Evolutionary conservation across 2,888 invertebrate genomes (phyloP), one percentile per base, ranked within the genome.

Genomic region (Leptogaster cylindrica): DNA sequence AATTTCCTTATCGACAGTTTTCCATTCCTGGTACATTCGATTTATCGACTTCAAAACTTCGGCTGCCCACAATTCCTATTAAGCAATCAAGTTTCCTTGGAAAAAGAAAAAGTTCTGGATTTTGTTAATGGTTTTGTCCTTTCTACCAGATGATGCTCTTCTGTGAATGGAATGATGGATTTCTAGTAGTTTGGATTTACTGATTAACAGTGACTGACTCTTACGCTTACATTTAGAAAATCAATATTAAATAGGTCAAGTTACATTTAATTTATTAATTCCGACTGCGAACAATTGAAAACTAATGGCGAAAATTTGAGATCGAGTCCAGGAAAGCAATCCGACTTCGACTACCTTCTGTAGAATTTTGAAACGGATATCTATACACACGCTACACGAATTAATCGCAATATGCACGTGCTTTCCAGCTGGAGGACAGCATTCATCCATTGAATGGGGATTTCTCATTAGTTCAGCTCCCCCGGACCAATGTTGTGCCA

Each of bases 181-280:
- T n/a, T n/a, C n/a, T n/a, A n/a, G n/a, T n/a, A n/a, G n/a, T n/a
- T n/a, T n/a, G n/a, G n/a, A n/a, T n/a, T n/a, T n/a, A n/a, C n/a
- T n/a, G n/a, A n/a, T n/a, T n/a, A n/a, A n/a, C n/a, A n/a, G n/a
- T n/a, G n/a, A n/a, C n/a, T n/a, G n/a, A n/a, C n/a, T n/a, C n/a
- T n/a, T n/a, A n/a, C n/a, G n/a, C n/a, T n/a, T n/a, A n/a, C 14
- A 55, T 20, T 36, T 27, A 6, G 25, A 8, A 46, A 27, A 55
- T 36, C 41, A 18, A 63, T 63, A 58, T 36, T 14, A 41, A 46
- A 50, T 66, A 50, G 68, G 66, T 68, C 66, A 66, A 33, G 44
- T 36, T 61, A 44, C 50, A 28, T 63, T 44, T 66, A 63, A 61
- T 65, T 61, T 44, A 23, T 51, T 64, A 44, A 55, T 55, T 31